A percentile compares a stretch with the other conserved stretches of the same genome.
These are phyloP conservation scores for Brachionus manjavacas DNA, from an alignment of 1,140 invertebrate genomes.

Conservation along the genomic window DNA sequence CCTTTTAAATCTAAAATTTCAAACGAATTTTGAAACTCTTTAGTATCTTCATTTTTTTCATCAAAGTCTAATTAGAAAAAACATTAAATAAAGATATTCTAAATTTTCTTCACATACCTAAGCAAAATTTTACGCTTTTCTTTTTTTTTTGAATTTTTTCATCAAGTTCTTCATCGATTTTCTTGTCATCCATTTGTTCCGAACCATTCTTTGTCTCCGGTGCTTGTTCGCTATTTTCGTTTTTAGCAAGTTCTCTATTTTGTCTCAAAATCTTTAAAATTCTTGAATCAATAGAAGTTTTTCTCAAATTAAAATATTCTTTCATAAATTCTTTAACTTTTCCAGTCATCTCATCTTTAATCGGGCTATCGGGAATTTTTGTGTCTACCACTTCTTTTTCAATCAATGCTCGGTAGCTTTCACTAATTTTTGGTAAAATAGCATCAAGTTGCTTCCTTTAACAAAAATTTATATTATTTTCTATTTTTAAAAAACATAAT, in stretches of 20 bases:
- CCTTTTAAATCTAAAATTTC: not conserved
- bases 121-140: not conserved
- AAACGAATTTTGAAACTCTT: not conserved
- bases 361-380: not conserved
- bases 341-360: not conserved
- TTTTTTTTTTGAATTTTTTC: not conserved
- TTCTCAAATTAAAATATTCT: conserved; percentile 14
- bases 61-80: not conserved
- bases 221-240: not conserved
- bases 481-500: not conserved
- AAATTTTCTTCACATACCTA: not conserved
- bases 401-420: not conserved
- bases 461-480: not conserved
- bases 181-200: not conserved
- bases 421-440: not conserved
- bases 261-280: not conserved
- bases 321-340: conserved; percentile 6
- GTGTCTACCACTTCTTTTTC: not conserved
- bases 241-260: not conserved
- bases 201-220: not conserved
- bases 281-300: not conserved
- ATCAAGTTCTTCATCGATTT: not conserved
- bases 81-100: not conserved
- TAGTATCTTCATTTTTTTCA: not conserved
- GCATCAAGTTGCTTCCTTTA: conserved; percentile 3